Evolutionary conservation across 2,888 invertebrate species (phyloP).

Genomic region (Fragum fragum): DNA sequence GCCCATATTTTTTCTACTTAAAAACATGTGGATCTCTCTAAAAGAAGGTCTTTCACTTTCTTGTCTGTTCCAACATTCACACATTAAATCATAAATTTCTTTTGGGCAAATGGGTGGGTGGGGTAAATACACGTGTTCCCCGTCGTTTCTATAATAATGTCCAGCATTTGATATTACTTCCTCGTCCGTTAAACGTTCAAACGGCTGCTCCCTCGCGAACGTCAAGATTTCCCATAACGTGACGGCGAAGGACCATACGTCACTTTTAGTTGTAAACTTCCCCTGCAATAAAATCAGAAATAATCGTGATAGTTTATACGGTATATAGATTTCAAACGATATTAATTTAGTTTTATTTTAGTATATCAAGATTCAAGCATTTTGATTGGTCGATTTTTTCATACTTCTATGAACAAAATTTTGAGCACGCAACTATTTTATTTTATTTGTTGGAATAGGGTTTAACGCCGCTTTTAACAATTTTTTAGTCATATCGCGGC

Average conservation of each 20-base stretch:
- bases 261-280: constrained; percentile 94
- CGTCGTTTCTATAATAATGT: constrained; percentile 92
- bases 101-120: constrained; percentile 93
- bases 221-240: constrained; percentile 95
- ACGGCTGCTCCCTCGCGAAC: constrained; percentile 92
- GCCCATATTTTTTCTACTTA: constrained; percentile 88
- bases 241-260: constrained; percentile 96
- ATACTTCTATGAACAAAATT: too few species aligned
- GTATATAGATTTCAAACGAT: too few species aligned
- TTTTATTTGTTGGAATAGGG: too few species aligned
- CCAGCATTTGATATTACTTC: constrained; percentile 94
- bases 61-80: constrained; percentile 95
- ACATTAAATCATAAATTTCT: constrained; percentile 96
- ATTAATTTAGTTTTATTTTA: too few species aligned
- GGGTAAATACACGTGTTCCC: constrained; percentile 89
- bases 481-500: too few species aligned
- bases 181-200: constrained; percentile 91
- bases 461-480: too few species aligned
- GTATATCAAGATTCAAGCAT: too few species aligned
- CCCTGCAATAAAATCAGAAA: constrained; percentile 90
- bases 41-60: constrained; percentile 94
- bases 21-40: constrained; percentile 95
- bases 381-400: too few species aligned
- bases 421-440: too few species aligned
- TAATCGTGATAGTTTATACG: too few species aligned